Conservation (phyloP, 2,113 vertebrate species). For the Willisornis vidua region DNA sequence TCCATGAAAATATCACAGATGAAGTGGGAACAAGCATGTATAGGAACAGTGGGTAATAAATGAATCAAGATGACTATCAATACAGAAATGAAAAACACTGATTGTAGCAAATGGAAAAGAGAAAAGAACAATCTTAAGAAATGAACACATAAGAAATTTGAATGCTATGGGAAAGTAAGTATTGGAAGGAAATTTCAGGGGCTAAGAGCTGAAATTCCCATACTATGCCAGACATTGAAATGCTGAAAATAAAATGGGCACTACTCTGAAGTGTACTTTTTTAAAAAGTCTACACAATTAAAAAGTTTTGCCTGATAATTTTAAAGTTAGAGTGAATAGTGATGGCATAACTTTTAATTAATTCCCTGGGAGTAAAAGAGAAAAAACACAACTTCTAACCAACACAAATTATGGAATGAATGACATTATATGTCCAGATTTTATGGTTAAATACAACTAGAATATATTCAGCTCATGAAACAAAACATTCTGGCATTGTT, state of each 20-base stretch:
- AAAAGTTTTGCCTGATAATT: not conserved
- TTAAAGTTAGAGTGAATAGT: not conserved
- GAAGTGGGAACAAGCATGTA: not conserved
- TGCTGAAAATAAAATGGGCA: not conserved
- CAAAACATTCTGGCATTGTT: not conserved
- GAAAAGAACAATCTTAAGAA: not conserved
- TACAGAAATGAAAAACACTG: not conserved
- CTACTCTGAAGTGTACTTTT: not conserved
- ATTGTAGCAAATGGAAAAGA: not conserved
- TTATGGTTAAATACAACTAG: not conserved
- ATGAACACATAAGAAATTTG: not conserved
- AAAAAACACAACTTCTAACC: not conserved
- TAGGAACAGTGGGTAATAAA: not conserved
- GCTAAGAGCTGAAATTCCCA: not conserved
- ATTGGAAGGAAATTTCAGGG: not conserved
- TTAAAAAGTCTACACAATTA: not conserved
- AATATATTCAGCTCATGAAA: not conserved
- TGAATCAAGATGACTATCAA: not conserved
- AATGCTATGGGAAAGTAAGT: not conserved
- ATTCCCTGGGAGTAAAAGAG: not conserved
- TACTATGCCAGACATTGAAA: not conserved
- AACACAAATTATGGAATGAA: accelerated
- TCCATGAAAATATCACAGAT: not conserved
- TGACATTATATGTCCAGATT: not conserved
- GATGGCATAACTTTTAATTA: not conserved